Base-by-base conservation (phyloP, 2,888 invertebrate species). In the Heliconius erato region DNA sequence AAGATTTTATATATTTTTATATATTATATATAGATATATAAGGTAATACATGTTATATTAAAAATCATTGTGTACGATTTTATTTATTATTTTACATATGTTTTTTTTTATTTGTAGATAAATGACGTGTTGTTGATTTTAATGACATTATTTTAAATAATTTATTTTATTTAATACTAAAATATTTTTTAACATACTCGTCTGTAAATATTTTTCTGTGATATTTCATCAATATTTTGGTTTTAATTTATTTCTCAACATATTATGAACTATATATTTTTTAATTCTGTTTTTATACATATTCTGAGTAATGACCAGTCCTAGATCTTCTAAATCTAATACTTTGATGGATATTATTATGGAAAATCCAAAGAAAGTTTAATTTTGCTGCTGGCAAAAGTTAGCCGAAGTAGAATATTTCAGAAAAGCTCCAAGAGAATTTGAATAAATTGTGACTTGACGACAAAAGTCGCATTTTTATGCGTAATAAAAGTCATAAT, bases 361-460 rank as follows among this genome's bases (percentile, higher is more conserved):
- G 78, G 78, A 49, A 78, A 78, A 68, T 68, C 49, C 78, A 23
- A 68, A 78, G 78, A 68, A 78, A 68, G 49, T 78, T 78, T 67
- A 78, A 78, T 78, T 78, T 78, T 67, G 28, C 78, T 32, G 49
- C 78, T 44, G 67, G 67, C 65, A n/a, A 78, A 78, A 78, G 78
- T 78, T 78, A 49, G 67, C 28, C 19, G 7, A 78, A 68, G 78
- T 67, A 49, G 68, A 78, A 68, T 78, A 78, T 68, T 78, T 67
- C 68, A 49, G 78, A 63, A 63, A 76, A 68, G 78, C 78, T 78
- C 67, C 65, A 44, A 26, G 67, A 44, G 49, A 67, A 68, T 78
- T 78, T 78, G 67, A 78, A 78, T 78, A 78, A 78, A 78, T 68
- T 78, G 67, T 68, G 68, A 67, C 44, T 78, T 68, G 78, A 49